These are phyloP conservation scores for Athalia cordata DNA, from an alignment of 2,888 invertebrate species.

Conservation along the genomic window DNA sequence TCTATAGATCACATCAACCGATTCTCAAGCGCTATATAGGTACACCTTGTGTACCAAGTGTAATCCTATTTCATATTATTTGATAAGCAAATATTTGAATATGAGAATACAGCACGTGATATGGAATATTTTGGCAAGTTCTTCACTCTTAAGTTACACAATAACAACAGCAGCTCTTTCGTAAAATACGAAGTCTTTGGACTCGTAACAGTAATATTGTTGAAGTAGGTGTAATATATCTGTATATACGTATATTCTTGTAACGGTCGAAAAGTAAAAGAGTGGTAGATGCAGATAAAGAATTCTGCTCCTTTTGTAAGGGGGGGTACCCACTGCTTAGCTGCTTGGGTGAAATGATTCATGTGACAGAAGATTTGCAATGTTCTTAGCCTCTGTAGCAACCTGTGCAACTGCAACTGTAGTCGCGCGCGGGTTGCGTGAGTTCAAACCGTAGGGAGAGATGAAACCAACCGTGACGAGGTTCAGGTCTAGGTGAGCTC, in stretches of 20 bases:
- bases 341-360: constrained; percentile 44
- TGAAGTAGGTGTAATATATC: not conserved
- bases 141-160: no score
- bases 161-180: not conserved
- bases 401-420: not conserved
- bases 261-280: constrained; percentile 25
- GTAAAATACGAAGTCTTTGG: not conserved
- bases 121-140: no score
- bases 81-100: not conserved
- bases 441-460: constrained; percentile 30
- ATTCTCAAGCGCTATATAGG: constrained; percentile 9
- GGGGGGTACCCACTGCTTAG: not conserved
- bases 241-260: not conserved
- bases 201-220: constrained; percentile 16
- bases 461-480: constrained; percentile 5
- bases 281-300: constrained; percentile 15
- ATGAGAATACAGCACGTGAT: no score
- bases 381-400: constrained; percentile 24
- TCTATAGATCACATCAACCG: not conserved
- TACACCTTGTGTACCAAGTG: not conserved
- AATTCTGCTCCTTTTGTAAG: constrained; percentile 31
- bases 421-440: constrained; percentile 23
- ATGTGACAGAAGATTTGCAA: constrained; percentile 45
- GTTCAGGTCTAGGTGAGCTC: no score
- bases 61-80: not conserved